These are phyloP conservation scores for Metopia argyrocephala DNA, from an alignment of 2,888 invertebrate species.

Conservation along the genomic window DNA sequence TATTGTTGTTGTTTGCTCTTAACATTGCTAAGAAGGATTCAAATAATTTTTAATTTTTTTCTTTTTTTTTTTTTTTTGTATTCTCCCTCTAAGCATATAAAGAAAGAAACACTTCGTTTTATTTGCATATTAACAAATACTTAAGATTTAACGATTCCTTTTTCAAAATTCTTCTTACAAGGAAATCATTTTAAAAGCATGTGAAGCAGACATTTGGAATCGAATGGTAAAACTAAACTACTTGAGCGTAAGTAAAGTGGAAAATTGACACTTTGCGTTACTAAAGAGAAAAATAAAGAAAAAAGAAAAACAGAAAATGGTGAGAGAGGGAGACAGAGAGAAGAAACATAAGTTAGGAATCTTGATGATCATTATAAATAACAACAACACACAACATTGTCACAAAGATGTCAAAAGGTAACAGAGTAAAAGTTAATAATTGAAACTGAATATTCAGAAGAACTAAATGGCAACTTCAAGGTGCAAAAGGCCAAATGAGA, in stretches of 20 bases:
- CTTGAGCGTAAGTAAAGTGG: slow-evolving; percentile 22
- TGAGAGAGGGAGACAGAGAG: background rate
- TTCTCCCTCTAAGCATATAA: slow-evolving; percentile 30
- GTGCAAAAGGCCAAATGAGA: too few species aligned
- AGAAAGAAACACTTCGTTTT: slow-evolving; percentile 23
- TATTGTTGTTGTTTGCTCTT: background rate
- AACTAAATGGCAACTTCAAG: too few species aligned
- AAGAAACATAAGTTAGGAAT: slow-evolving; percentile 35
- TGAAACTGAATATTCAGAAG: too few species aligned
- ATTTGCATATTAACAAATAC: slow-evolving; percentile 58
- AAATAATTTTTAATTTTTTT: too few species aligned
- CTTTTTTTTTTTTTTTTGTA: too few species aligned
- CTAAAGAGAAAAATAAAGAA: slow-evolving; percentile 23
- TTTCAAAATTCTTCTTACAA: slow-evolving; percentile 40
- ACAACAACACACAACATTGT: slow-evolving; percentile 13
- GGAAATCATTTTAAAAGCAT: slow-evolving; percentile 48
- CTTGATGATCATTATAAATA: slow-evolving; percentile 32
- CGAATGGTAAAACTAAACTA: slow-evolving; percentile 27
- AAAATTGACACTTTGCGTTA: slow-evolving; percentile 59
- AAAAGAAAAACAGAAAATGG: slow-evolving; percentile 15
- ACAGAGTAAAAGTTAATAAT: slow-evolving; percentile 6
- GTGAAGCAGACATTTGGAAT: slow-evolving; percentile 13
- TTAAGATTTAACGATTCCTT: slow-evolving; percentile 49
- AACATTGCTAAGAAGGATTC: slow-evolving; percentile 41
- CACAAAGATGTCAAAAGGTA: slow-evolving; percentile 7